Evolutionary conservation across 2,888 invertebrate species (phyloP).

Genomic region (Eupsilia transversa): DNA sequence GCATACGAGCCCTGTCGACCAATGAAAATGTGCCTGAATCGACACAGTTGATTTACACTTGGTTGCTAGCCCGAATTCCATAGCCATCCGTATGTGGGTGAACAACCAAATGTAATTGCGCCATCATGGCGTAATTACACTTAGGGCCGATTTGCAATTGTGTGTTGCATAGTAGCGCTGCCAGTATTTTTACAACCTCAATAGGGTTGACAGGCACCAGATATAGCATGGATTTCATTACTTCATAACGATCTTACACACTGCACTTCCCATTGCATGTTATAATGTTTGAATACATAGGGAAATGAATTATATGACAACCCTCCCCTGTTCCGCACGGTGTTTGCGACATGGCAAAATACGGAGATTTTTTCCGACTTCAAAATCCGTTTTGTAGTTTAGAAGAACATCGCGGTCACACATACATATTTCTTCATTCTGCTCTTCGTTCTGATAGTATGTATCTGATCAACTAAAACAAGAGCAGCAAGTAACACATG

Average conservation of each 20-base stretch:
- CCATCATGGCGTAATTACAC: background rate
- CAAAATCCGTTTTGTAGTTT: background rate
- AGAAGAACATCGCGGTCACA: no score
- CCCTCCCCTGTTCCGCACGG: background rate
- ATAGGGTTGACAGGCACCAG: background rate
- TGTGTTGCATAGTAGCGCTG: background rate
- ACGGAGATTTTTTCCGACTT: background rate
- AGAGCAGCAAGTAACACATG: constrained; percentile 1
- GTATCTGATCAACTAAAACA: background rate
- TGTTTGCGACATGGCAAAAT: background rate
- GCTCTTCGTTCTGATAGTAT: background rate
- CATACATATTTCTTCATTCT: background rate
- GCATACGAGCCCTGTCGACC: background rate
- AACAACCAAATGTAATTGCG: background rate
- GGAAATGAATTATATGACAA: background rate
- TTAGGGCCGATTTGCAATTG: background rate
- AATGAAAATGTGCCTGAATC: background rate
- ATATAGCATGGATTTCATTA: background rate
- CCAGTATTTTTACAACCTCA: background rate
- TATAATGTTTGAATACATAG: no score
- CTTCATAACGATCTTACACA: background rate
- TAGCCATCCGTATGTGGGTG: background rate
- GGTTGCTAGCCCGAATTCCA: background rate
- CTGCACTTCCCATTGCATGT: no score
- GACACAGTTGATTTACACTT: background rate